Percentiles rank a stretch among this genome's conserved stretches.
phyloP scores from a whole-genome alignment of 2,888 invertebrate genomes.

The Philonicus albiceps region DNA sequence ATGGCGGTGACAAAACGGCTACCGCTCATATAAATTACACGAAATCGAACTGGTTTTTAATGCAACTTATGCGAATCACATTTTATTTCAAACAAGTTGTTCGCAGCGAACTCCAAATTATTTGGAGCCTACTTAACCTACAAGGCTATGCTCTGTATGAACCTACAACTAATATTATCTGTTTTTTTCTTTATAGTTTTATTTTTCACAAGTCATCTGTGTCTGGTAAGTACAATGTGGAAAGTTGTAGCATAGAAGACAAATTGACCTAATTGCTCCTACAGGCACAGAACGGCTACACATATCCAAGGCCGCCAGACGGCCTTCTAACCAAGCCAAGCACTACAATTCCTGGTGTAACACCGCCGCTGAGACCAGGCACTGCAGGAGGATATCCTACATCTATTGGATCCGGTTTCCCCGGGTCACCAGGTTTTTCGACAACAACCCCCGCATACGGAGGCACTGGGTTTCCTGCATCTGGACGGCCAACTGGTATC shows the following conservation, averaged over 20 bases:
- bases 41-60: slow-evolving; percentile 38
- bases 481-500: slow-evolving; percentile 53
- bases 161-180: neutral
- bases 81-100: slow-evolving; percentile 10
- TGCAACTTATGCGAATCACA: slow-evolving; percentile 1
- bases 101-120: slow-evolving; percentile 33
- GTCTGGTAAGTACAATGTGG: slow-evolving; percentile 52
- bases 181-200: slow-evolving; percentile 52
- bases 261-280: neutral
- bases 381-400: slow-evolving; percentile 51
- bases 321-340: slow-evolving; percentile 61
- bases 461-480: slow-evolving; percentile 49
- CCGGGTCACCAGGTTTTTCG: slow-evolving; percentile 54
- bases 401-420: slow-evolving; percentile 44
- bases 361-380: slow-evolving; percentile 51
- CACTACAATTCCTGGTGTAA: slow-evolving; percentile 51
- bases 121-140: neutral
- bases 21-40: slow-evolving; percentile 4
- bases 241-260: neutral
- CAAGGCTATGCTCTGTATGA: neutral
- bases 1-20: neutral
- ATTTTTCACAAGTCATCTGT: slow-evolving; percentile 52
- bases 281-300: slow-evolving; percentile 78
- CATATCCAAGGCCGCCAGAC: slow-evolving; percentile 71
- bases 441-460: slow-evolving; percentile 51